Percentiles rank a stretch among this genome's conserved stretches.
phyloP scores from a whole-genome alignment of 2,888 invertebrate genomes.

The Agonopterix arenella region DNA sequence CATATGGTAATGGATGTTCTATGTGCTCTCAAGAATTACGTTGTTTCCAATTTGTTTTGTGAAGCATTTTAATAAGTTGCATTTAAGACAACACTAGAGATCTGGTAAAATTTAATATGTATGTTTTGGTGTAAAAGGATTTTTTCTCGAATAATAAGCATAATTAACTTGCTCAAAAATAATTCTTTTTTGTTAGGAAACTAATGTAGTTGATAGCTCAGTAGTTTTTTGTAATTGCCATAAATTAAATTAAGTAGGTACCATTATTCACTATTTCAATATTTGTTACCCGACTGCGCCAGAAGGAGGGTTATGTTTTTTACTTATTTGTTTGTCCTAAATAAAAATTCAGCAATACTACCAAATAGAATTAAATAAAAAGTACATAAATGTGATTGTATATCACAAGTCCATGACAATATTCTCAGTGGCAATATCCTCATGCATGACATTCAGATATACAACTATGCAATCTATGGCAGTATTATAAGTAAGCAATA shows the following conservation, averaged over 20 bases:
- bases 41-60: neutral
- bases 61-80: neutral
- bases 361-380: too few species aligned
- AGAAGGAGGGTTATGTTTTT: too few species aligned
- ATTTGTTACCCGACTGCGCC: too few species aligned
- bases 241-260: too few species aligned
- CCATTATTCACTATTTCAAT: too few species aligned
- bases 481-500: conserved; percentile 71
- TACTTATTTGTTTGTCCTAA: too few species aligned
- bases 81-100: neutral
- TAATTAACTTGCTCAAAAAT: neutral
- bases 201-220: too few species aligned
- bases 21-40: too few species aligned
- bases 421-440: conserved; percentile 22
- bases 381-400: neutral
- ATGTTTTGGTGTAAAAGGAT: neutral
- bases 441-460: conserved; percentile 40
- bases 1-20: too few species aligned
- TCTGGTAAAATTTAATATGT: neutral
- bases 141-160: neutral
- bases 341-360: too few species aligned
- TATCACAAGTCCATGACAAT: conserved; percentile 21
- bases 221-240: too few species aligned
- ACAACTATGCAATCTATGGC: conserved; percentile 36
- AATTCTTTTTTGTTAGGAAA: neutral